Conservation (phyloP, 2,113 vertebrate species). For the Naja naja region DNA sequence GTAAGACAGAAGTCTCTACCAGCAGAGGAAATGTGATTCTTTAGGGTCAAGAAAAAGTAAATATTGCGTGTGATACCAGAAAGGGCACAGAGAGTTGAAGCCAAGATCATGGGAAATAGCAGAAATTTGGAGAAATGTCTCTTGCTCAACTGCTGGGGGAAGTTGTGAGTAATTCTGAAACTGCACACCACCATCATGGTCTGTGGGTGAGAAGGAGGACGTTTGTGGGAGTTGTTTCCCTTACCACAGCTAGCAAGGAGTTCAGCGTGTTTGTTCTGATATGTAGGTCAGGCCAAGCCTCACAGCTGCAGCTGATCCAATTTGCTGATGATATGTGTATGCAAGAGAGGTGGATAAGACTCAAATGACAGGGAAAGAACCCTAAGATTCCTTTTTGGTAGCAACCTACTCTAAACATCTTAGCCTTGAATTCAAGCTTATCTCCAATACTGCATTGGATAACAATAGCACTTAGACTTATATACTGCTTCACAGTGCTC, state of each 20-base stretch:
- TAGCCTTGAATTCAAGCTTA: neutral
- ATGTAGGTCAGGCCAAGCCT: slow-evolving; percentile 34
- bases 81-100: neutral
- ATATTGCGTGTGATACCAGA: neutral
- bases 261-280: neutral
- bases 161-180: neutral
- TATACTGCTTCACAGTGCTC: too few relatives aligned
- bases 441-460: neutral
- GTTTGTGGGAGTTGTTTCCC: slow-evolving; percentile 13
- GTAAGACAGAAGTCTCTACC: neutral
- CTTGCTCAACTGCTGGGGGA: neutral
- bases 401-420: neutral
- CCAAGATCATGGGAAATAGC: neutral
- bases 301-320: slow-evolving; percentile 32
- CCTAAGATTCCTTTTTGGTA: neutral
- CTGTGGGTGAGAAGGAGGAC: neutral
- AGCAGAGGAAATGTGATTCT: neutral
- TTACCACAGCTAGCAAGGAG: neutral
- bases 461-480: too few relatives aligned
- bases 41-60: neutral
- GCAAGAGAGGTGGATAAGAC: neutral
- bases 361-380: neutral
- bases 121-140: neutral
- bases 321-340: neutral
- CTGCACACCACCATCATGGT: neutral